Base-by-base conservation (phyloP, 2,797 vertebrate genomes). In the Coendou prehensilis region DNA sequence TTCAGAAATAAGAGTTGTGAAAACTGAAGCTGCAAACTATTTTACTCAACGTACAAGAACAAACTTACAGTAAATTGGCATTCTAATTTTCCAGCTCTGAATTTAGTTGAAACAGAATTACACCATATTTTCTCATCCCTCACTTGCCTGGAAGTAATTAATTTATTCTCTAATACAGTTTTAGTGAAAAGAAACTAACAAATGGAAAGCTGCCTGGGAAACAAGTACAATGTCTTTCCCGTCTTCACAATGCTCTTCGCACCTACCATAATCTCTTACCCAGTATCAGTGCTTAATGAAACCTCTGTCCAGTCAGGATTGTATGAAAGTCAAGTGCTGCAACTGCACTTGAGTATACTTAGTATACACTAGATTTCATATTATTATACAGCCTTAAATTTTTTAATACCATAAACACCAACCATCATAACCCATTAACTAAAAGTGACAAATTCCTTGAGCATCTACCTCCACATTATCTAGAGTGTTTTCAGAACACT, bases 91-190 rank as follows among this genome's bases (percentile, higher is more conserved):
- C 54, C 63, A 91, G 71, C 80, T 83, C 87, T 93, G 57, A 86
- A 81, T 89, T 94, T 52, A 89, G 63, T 28, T 96, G 22, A 82
- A 93, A 76, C 61, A 64, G 8, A 84, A 85, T 88, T 88, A 87
- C 64, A 45, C 54, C 22, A 37, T 33, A 52, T 59, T 87, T 82
- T 64, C 59, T 69, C 78, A 84, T 14, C 26, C 52, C 10, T 79
- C 54, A 61, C 47, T 87, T 91, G 22, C 47, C 30, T 28, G 11
- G 37, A 37, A 83, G 28, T 83, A 87, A 91, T 78, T 57, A 73
- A 73, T 10, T 73, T 87, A 87, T 45, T 73, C n/a, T 41, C 37
- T 73, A 54, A 71, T 56, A 41, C 5, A 18, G 33, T 10, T 17
- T 71, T 71, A 56, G 1, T 67, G 28, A 59, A 80, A 82, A 89